Evolutionary conservation across 1,140 invertebrate species (phyloP), one percentile per base, ranked within the genome.

Genomic region (Arion vulgaris): DNA sequence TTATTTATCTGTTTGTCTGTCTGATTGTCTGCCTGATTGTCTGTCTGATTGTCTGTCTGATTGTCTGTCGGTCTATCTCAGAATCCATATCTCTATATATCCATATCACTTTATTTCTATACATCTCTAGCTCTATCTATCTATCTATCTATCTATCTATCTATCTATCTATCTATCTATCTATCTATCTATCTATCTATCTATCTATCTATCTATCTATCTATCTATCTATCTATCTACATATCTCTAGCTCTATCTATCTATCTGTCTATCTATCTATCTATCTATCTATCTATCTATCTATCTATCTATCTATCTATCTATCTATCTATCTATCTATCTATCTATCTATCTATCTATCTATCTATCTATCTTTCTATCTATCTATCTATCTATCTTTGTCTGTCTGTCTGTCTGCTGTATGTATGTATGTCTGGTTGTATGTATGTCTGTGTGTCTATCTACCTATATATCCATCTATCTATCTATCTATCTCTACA

Each of bases 131-230:
- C 0, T 80, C 32, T 83, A 28, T 80, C 39, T 80, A 2, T 83
- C 53, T 69, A 69, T 69, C 68, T 69, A 69, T 69, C 68, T 69
- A 69, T 69, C 68, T 69, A 69, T 69, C 68, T 69, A 69, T 69
- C 68, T 69, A 69, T 69, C 68, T 69, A 36, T 69, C 68, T 69
- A 36, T 69, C 68, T 69, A 69, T 36, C 68, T 69, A 69, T 69
- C 36, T 36, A 69, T 34, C 26, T 69, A 69, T 34, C 68, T 69
- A 69, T 34, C 68, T 69, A 36, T 69, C 68, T 69, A 69, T 34
- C 68, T 69, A 36, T 34, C 68, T 69, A 69, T 34, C 68, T 69
- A 69, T 34, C 68, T 69, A 69, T 34, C 68, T 69, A 69, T 34
- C 68, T 69, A 69, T 69, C 68, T 69, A 69, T 69, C 68, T 69